phyloP scores from a whole-genome alignment of 1,140 invertebrate genomes.

The Samia ricini region DNA sequence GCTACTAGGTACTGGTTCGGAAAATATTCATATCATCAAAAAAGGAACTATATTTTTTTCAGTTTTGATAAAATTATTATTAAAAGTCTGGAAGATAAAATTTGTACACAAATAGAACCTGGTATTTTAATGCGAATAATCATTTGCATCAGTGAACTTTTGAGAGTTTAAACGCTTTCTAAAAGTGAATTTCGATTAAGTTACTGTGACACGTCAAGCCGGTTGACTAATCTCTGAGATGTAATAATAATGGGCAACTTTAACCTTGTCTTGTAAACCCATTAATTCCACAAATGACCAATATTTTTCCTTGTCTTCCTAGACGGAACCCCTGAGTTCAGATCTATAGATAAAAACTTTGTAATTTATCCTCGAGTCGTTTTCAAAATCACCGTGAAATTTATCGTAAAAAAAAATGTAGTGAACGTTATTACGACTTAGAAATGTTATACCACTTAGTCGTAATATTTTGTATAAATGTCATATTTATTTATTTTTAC shows the following conservation, averaged over 20 bases:
- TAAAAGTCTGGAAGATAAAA: too few species aligned
- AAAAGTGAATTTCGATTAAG: neutral
- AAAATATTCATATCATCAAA: too few species aligned
- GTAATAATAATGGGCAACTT: neutral
- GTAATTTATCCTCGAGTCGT: conserved; percentile 23
- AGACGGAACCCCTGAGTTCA: conserved; percentile 34
- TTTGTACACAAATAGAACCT: too few species aligned
- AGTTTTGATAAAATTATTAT: too few species aligned
- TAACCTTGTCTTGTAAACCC: conserved; percentile 21
- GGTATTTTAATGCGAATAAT: too few species aligned
- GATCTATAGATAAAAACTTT: conserved; percentile 44
- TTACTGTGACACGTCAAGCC: neutral
- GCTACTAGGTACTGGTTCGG: too few species aligned
- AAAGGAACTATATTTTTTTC: too few species aligned
- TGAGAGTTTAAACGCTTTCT: neutral
- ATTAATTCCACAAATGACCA: conserved; percentile 44
- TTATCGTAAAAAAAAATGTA: too few species aligned
- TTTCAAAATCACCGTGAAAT: conserved; percentile 10
- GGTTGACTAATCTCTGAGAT: neutral
- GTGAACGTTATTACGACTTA: too few species aligned
- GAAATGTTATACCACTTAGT: too few species aligned
- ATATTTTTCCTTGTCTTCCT: conserved; percentile 39
- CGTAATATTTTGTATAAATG: too few species aligned
- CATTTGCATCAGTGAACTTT: neutral
- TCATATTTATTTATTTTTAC: too few species aligned